phyloP scores from a whole-genome alignment of 2,113 vertebrate species.

The Tyto alba region DNA sequence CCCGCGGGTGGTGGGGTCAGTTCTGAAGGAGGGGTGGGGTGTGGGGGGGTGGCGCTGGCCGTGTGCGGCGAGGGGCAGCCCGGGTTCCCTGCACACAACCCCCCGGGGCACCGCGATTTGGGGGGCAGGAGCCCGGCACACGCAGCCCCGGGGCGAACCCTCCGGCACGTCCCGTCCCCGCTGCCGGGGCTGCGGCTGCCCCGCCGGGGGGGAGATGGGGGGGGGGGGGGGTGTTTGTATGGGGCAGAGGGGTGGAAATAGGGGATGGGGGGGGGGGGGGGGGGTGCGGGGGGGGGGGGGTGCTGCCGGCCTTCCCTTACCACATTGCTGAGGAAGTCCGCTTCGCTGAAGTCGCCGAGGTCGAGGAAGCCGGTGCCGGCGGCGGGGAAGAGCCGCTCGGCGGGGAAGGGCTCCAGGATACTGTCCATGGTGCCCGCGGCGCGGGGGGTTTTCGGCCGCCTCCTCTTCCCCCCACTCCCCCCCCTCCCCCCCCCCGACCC shows the following conservation, averaged over 20 bases:
- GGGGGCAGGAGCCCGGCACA: neutral
- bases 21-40: too few relatives aligned
- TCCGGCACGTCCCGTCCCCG: neutral
- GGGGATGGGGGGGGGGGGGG: too few relatives aligned
- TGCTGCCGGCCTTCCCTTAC: conserved; percentile 62
- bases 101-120: neutral
- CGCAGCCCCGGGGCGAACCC: neutral
- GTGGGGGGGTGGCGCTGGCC: neutral
- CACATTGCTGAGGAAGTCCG: conserved; percentile 85
- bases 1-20: neutral
- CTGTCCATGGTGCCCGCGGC: conserved; percentile 76
- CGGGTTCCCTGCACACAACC: neutral
- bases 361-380: conserved; percentile 78
- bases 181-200: neutral
- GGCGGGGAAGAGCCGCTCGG: conserved; percentile 83
- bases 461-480: too few relatives aligned
- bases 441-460: neutral
- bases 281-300: too few relatives aligned
- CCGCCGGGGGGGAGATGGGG: too few relatives aligned
- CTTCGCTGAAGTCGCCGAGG: conserved; percentile 83
- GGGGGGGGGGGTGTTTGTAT: too few relatives aligned
- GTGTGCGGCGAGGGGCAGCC: neutral
- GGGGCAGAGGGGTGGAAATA: too few relatives aligned
- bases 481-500: too few relatives aligned
- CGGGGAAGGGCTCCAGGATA: conserved; percentile 80